These are phyloP conservation scores for Campodea augens DNA, from an alignment of 1,140 invertebrate species.

Conservation along the genomic window DNA sequence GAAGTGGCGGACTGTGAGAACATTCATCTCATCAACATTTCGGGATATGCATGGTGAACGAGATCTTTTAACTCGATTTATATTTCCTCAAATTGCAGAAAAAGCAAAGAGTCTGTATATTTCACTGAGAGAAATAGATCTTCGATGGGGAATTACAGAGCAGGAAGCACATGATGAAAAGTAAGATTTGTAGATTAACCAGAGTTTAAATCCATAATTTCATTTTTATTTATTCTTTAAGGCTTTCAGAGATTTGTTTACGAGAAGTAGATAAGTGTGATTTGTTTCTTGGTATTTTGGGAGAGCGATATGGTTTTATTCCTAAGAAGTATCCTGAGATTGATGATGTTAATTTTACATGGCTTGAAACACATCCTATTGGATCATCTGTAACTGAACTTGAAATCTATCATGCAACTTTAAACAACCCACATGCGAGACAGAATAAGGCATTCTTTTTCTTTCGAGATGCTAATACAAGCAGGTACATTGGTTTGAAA, in stretches of 20 bases:
- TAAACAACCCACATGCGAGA: conserved; percentile 14
- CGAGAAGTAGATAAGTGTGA: conserved; percentile 24
- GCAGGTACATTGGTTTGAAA: too few species aligned
- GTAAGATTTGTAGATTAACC: conserved; percentile 14
- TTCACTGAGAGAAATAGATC: conserved; percentile 27
- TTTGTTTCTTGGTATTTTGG: conserved; percentile 28
- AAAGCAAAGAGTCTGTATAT: conserved; percentile 16
- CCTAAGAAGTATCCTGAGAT: conserved; percentile 14
- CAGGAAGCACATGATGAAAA: conserved; percentile 21
- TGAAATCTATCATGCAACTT: conserved; percentile 24
- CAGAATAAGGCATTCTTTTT: conserved; percentile 24
- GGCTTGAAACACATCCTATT: conserved; percentile 21
- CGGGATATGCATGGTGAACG: conserved; percentile 30
- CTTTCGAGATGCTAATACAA: too few species aligned
- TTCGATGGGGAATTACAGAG: conserved; percentile 30
- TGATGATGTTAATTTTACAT: conserved; percentile 21
- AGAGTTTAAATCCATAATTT: background rate
- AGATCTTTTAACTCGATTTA: conserved; percentile 25
- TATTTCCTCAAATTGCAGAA: conserved; percentile 25
- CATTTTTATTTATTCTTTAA: conserved; percentile 10
- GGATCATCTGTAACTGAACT: conserved; percentile 28
- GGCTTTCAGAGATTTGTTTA: conserved; percentile 23
- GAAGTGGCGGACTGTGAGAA: conserved; percentile 25
- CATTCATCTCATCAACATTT: conserved; percentile 33
- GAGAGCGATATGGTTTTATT: conserved; percentile 22